phyloP scores from a whole-genome alignment of 2,888 invertebrate species.

The Rhagonycha fulva region DNA sequence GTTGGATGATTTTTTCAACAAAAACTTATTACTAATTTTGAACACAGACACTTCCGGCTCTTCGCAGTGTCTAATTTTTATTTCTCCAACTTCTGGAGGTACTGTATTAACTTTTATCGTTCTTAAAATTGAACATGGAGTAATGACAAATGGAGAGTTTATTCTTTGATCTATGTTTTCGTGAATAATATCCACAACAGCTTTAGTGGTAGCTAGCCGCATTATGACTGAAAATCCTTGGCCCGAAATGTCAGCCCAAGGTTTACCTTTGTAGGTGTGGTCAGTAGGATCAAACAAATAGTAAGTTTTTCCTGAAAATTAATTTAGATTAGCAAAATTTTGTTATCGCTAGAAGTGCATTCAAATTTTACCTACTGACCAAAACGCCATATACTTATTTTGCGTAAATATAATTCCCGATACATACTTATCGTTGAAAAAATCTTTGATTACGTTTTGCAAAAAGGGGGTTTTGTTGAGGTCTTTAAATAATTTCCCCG shows the following conservation, averaged over 20 bases:
- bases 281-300: slow-evolving; percentile 49
- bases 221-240: slow-evolving; percentile 40
- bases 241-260: slow-evolving; percentile 40
- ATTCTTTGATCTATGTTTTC: slow-evolving; percentile 34
- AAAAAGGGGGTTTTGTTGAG: slow-evolving; percentile 25
- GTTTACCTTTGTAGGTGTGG: slow-evolving; percentile 43
- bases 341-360: not conserved
- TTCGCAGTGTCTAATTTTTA: slow-evolving; percentile 6
- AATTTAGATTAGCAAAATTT: not conserved
- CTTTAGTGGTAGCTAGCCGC: slow-evolving; percentile 38
- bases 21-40: not conserved
- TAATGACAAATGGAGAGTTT: slow-evolving; percentile 28
- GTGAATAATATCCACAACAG: slow-evolving; percentile 40
- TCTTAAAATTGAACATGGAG: slow-evolving; percentile 40
- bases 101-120: slow-evolving; percentile 40
- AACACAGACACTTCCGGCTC: not conserved
- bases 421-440: slow-evolving; percentile 39
- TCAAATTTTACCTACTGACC: slow-evolving; percentile 32
- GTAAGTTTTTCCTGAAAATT: slow-evolving; percentile 31
- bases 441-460: slow-evolving; percentile 35
- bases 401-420: slow-evolving; percentile 44
- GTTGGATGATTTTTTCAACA: not conserved
- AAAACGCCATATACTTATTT: slow-evolving; percentile 44
- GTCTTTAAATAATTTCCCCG: slow-evolving; percentile 32
- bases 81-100: slow-evolving; percentile 34